A percentile compares a stretch with the other conserved stretches of the same genome.
These are phyloP conservation scores for Salvator merianae DNA, from an alignment of 2,113 vertebrate genomes.

Conservation along the genomic window DNA sequence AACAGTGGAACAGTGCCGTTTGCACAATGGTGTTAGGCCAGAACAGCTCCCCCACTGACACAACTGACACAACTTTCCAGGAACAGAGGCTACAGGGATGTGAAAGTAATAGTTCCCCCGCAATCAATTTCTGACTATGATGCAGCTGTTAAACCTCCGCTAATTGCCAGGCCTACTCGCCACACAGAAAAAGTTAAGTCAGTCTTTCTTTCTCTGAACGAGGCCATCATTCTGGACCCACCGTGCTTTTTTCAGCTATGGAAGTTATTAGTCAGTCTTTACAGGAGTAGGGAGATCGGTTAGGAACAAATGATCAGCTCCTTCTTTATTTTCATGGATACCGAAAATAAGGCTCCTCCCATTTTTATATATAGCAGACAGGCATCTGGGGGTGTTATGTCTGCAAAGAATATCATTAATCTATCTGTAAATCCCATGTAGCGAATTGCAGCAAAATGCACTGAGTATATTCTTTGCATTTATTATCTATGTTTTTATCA, in stretches of 20 bases:
- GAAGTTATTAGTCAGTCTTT: not conserved
- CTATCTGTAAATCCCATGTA: not conserved
- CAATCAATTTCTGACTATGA: not conserved
- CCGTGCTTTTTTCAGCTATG: not conserved
- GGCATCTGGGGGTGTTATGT: not conserved
- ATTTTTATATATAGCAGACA: not conserved
- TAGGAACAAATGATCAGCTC: not conserved
- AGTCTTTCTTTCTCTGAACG: not conserved
- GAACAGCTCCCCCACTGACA: too few relatives aligned
- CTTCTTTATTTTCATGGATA: not conserved
- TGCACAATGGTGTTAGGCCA: too few relatives aligned
- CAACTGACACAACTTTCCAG: not conserved
- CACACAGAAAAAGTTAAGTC: constrained; percentile 23
- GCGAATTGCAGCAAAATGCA: not conserved
- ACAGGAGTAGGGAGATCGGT: not conserved
- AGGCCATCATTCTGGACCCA: constrained; percentile 32
- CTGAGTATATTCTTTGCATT: not conserved
- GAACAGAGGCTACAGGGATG: not conserved
- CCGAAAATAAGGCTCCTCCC: not conserved
- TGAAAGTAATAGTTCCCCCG: not conserved
- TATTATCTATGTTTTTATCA: not conserved
- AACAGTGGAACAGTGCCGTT: too few relatives aligned
- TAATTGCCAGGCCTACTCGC: not conserved
- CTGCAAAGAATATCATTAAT: not conserved
- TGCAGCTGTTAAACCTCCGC: not conserved